Evolutionary conservation across 2,888 invertebrate species (phyloP).

Genomic region (Ashinkailepas kermadecensis): DNA sequence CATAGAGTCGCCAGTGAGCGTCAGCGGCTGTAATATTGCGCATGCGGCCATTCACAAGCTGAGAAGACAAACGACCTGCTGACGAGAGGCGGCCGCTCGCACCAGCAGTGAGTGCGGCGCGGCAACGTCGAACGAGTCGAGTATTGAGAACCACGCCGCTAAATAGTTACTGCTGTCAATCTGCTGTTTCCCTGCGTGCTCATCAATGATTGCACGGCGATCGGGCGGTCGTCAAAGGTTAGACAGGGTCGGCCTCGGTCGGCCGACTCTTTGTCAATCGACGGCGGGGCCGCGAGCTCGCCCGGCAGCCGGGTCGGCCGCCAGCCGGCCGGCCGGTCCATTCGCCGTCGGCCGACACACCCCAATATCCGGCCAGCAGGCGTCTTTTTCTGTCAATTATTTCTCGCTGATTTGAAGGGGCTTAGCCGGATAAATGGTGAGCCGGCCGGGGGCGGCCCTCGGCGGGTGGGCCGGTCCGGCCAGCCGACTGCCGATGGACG

Average conservation of each 20-base stretch:
- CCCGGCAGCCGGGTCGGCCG: no score
- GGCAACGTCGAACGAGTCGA: no score
- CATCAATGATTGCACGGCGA: background rate
- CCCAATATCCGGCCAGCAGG: background rate
- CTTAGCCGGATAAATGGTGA: background rate
- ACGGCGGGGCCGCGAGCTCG: no score
- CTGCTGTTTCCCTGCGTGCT: no score
- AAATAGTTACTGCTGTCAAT: background rate
- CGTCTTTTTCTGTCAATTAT: constrained; percentile 20
- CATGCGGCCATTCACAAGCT: no score
- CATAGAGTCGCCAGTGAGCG: no score
- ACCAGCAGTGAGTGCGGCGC: no score
- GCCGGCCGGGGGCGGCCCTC: background rate
- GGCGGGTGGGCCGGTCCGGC: background rate
- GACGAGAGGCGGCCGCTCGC: no score
- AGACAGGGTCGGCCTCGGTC: background rate
- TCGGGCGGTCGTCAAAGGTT: background rate
- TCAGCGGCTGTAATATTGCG: no score
- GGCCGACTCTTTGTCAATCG: background rate
- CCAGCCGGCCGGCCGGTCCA: no score
- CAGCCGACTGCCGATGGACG: no score
- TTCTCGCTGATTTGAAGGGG: constrained; percentile 21
- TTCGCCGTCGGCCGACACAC: background rate
- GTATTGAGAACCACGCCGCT: background rate
- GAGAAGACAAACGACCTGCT: no score